These are phyloP conservation scores for Allobates femoralis DNA, from an alignment of 2,797 vertebrate species.

Conservation along the genomic window DNA sequence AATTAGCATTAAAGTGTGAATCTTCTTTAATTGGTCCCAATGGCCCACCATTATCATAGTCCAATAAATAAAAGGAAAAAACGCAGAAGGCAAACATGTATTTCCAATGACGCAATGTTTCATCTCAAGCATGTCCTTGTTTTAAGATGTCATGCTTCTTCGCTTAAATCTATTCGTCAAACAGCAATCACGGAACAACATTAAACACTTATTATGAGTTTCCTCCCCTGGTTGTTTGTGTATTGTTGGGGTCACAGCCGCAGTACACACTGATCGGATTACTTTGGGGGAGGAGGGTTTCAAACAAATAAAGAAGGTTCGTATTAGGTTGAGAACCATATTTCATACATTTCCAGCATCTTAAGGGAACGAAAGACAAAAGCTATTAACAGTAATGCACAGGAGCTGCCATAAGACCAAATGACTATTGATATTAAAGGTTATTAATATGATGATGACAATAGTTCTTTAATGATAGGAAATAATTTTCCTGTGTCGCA, in stretches of 20 bases:
- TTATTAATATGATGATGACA: constrained; percentile 49
- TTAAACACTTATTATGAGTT: background rate
- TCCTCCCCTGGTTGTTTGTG: background rate
- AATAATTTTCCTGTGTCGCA: constrained; percentile 52
- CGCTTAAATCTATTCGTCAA: no score
- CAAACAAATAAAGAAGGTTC: background rate
- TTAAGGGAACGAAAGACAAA: background rate
- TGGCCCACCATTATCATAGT: no score
- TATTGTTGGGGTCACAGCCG: background rate
- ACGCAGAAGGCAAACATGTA: no score
- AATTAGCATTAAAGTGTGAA: no score
- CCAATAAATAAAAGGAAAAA: no score
- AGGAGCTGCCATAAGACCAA: constrained; percentile 18
- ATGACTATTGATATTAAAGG: constrained; percentile 36
- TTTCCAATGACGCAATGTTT: no score
- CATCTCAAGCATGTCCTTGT: no score
- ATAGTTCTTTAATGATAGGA: constrained; percentile 48
- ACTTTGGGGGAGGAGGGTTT: background rate
- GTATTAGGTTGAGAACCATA: background rate
- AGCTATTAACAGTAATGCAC: background rate
- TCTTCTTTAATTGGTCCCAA: no score
- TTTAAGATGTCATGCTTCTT: no score
- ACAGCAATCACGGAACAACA: no score
- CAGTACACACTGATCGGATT: background rate
- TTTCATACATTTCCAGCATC: background rate